Conservation (phyloP, 2,888 invertebrate genomes). For the Cylindroiulus punctatus region DNA sequence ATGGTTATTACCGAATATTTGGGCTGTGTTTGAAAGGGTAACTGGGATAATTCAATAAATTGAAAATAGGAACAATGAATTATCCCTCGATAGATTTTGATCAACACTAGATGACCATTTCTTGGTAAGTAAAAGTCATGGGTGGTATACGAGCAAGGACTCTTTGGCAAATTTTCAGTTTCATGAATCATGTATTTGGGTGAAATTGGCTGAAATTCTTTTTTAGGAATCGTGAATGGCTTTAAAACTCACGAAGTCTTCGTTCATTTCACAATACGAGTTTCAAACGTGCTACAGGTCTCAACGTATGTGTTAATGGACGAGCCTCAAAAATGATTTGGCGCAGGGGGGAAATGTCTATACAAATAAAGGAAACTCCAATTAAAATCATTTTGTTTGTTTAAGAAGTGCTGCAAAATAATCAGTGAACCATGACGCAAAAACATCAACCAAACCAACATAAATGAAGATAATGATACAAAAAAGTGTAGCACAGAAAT, state of each 20-base stretch:
- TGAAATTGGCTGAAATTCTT: not conserved
- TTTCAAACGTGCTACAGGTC: not conserved
- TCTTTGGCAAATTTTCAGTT: conserved; percentile 14
- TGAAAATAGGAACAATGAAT: conserved; percentile 29
- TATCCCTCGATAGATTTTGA: not conserved
- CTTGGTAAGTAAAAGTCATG: conserved; percentile 8
- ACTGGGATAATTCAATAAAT: conserved; percentile 3
- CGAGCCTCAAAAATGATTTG: not conserved
- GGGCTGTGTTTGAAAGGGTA: not conserved
- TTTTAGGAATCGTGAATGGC: not conserved
- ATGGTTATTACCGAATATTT: not conserved
- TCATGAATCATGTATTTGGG: not conserved
- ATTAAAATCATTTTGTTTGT: not conserved
- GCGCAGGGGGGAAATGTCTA: not conserved
- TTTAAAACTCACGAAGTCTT: not conserved
- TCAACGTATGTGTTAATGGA: not conserved
- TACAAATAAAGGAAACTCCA: not conserved
- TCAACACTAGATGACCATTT: not conserved
- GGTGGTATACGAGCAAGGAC: not conserved
- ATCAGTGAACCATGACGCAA: not conserved
- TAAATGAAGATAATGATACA: not conserved
- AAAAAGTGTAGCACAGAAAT: conserved; percentile 6
- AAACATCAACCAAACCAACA: not conserved
- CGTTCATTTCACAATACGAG: not conserved
- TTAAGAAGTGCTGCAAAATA: conserved; percentile 4